These are phyloP conservation scores for Lacanobia oleracea DNA, from an alignment of 2,888 invertebrate genomes.

Conservation along the genomic window DNA sequence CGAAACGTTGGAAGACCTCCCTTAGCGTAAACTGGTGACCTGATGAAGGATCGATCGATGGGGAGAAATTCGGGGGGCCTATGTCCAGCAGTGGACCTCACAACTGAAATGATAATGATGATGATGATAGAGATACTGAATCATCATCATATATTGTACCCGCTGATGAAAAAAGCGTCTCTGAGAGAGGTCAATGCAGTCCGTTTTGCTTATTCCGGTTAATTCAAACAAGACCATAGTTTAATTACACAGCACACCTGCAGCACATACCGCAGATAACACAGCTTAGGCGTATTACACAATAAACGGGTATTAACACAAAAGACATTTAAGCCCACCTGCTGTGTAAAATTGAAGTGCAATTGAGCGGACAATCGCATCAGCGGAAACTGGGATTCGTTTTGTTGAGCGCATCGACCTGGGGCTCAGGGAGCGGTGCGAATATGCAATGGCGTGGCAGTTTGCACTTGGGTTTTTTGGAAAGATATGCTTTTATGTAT, in stretches of 20 bases:
- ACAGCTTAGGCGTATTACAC: conserved; percentile 27
- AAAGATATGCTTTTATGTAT: background rate
- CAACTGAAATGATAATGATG: no score
- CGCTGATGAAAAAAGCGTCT: no score
- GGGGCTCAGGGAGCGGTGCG: conserved; percentile 19
- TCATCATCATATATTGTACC: no score
- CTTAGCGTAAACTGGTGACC: no score
- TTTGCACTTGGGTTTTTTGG: conserved; percentile 12
- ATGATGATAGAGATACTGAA: no score
- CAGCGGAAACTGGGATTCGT: conserved; percentile 55
- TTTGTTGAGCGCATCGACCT: conserved; percentile 56
- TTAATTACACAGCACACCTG: background rate
- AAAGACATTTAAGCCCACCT: conserved; percentile 57
- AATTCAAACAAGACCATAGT: background rate
- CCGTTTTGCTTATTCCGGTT: background rate
- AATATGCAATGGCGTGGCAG: conserved; percentile 42
- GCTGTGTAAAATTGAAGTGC: conserved; percentile 63
- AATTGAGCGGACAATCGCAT: conserved; percentile 63
- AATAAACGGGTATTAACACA: conserved; percentile 42
- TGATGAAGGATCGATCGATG: no score
- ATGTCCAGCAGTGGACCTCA: no score
- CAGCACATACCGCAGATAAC: background rate
- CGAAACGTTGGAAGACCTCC: no score
- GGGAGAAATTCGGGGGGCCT: no score
- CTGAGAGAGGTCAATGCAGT: no score